Percentiles rank a stretch among this genome's conserved stretches.
Evolutionary conservation across 2,113 vertebrate genomes (phyloP).

Genomic region (Vidua chalybeata): DNA sequence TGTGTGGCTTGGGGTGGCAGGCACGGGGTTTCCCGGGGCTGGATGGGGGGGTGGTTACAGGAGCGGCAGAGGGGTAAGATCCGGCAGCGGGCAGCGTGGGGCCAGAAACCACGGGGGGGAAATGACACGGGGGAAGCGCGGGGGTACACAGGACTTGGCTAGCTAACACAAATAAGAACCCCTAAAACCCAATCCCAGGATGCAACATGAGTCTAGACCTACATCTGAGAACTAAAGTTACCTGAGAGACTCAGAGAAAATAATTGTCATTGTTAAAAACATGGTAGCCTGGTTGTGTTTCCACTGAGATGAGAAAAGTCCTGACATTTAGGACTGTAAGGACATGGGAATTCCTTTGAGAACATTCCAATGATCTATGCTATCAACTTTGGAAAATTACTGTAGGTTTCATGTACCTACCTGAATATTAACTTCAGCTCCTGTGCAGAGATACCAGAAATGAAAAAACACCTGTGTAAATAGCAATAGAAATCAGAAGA

Average conservation of each 20-base stretch:
- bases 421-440: neutral
- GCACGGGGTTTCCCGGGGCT: too few relatives aligned
- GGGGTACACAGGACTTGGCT: too few relatives aligned
- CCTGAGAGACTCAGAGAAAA: neutral
- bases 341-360: neutral
- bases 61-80: too few relatives aligned
- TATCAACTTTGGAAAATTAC: neutral
- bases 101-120: too few relatives aligned
- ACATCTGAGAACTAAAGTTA: neutral
- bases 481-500: neutral
- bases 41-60: too few relatives aligned
- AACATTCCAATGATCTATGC: accelerated
- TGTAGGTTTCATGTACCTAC: neutral
- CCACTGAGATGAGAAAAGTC: neutral
- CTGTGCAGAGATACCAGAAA: neutral
- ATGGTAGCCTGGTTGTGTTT: accelerated
- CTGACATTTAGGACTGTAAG: neutral
- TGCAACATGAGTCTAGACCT: neutral
- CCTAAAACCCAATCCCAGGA: too few relatives aligned
- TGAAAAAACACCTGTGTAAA: neutral
- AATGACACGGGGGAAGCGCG: too few relatives aligned
- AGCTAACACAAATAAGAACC: too few relatives aligned
- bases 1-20: too few relatives aligned
- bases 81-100: too few relatives aligned
- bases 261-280: neutral